Conservation (phyloP, 2,797 vertebrate species). For the Carduelis carduelis region DNA sequence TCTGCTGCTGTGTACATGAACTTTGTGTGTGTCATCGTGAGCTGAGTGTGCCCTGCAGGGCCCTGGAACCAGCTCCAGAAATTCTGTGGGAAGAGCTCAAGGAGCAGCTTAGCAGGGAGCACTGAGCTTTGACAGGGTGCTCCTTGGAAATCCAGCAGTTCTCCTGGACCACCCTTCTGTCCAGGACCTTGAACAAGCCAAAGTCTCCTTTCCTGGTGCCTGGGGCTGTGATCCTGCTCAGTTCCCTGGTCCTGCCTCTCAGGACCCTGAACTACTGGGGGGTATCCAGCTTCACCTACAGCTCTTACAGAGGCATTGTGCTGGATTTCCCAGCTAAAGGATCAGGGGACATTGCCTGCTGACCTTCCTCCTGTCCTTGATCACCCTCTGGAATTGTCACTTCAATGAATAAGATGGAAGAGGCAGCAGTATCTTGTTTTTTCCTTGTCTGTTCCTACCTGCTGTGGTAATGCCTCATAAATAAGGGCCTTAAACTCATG, state of each 20-base stretch:
- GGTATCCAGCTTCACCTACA: neutral
- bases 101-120: fast-evolving
- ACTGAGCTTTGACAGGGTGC: neutral
- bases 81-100: neutral
- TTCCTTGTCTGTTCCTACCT: neutral
- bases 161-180: neutral
- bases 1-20: fast-evolving
- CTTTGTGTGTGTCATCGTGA: fast-evolving
- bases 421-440: neutral
- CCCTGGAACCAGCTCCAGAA: neutral
- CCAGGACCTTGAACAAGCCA: neutral
- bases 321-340: neutral
- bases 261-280: neutral
- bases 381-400: neutral
- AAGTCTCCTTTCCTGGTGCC: neutral
- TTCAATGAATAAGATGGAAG: neutral
- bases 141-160: neutral
- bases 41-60: neutral
- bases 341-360: fast-evolving
- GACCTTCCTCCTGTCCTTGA: neutral
- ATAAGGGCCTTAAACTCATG: neutral
- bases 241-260: neutral
- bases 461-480: neutral
- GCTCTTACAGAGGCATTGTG: neutral
- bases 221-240: neutral